Conservation (phyloP, 2,888 invertebrate species). For the Napeogenes inachia region DNA sequence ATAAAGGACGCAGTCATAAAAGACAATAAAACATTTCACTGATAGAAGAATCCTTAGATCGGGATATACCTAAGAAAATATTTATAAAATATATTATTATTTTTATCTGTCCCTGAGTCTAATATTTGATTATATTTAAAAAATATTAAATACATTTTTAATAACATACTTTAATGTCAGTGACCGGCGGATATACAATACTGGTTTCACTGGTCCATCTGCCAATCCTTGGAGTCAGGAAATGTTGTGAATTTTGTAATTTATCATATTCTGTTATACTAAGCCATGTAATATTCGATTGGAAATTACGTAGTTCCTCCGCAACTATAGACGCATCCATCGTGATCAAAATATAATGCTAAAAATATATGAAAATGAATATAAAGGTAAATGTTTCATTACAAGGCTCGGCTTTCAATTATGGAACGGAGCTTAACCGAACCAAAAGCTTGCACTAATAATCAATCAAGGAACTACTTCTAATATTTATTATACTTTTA, state of each 20-base stretch:
- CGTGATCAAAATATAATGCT: constrained; percentile 63
- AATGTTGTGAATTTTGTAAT: constrained; percentile 49
- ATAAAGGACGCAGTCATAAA: background rate
- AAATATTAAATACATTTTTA: background rate
- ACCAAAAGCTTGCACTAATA: too few species aligned
- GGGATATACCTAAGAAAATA: too few species aligned
- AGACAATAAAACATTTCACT: too few species aligned
- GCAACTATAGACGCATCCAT: constrained; percentile 58
- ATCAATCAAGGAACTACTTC: too few species aligned
- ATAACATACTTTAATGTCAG: constrained; percentile 48
- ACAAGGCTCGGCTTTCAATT: background rate
- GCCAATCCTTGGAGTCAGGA: constrained; percentile 53
- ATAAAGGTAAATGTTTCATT: constrained; percentile 3
- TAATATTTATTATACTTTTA: too few species aligned
- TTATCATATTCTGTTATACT: constrained; percentile 57
- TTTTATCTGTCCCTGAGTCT: too few species aligned
- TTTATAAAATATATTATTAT: too few species aligned
- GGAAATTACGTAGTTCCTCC: constrained; percentile 44
- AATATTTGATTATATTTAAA: background rate
- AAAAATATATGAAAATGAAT: constrained; percentile 22
- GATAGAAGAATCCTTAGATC: too few species aligned
- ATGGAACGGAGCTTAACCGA: too few species aligned
- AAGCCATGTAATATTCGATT: constrained; percentile 64
- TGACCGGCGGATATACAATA: constrained; percentile 43
- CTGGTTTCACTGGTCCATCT: constrained; percentile 47